These are phyloP conservation scores for Hyposoter dolosus DNA, from an alignment of 2,888 invertebrate genomes.

Conservation along the genomic window DNA sequence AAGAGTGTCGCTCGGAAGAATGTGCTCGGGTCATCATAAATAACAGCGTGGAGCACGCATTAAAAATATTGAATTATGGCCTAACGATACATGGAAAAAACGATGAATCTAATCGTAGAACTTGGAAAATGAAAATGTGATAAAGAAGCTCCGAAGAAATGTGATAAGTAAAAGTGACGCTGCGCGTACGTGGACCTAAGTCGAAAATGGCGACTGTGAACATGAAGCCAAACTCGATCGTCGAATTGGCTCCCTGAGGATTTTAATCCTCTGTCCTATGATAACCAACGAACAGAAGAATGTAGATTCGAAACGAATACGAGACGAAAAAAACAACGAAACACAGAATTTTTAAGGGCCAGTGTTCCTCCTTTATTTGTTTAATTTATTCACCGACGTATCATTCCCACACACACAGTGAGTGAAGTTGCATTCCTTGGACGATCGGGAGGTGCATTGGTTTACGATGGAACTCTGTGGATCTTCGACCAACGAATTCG, in stretches of 20 bases:
- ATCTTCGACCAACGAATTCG: constrained; percentile 57
- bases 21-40: constrained; percentile 15
- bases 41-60: constrained; percentile 23
- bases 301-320: constrained; percentile 8
- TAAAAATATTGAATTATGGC: neutral
- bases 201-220: constrained; percentile 62
- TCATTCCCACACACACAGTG: constrained; percentile 75
- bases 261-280: constrained; percentile 60
- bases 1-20: neutral
- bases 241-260: constrained; percentile 50
- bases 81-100: constrained; percentile 15
- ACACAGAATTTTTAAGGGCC: constrained; percentile 15
- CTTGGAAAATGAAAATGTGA: constrained; percentile 33
- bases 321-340: neutral
- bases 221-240: constrained; percentile 30
- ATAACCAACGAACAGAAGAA: constrained; percentile 38
- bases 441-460: constrained; percentile 66
- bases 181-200: constrained; percentile 43
- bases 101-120: constrained; percentile 21
- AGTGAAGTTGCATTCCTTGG: constrained; percentile 77
- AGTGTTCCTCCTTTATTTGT: constrained; percentile 32
- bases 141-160: constrained; percentile 54
- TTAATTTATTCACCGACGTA: constrained; percentile 66
- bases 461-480: constrained; percentile 53
- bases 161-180: constrained; percentile 66